phyloP scores from a whole-genome alignment of 2,797 vertebrate species.

The Pseudomugil gertrudae region DNA sequence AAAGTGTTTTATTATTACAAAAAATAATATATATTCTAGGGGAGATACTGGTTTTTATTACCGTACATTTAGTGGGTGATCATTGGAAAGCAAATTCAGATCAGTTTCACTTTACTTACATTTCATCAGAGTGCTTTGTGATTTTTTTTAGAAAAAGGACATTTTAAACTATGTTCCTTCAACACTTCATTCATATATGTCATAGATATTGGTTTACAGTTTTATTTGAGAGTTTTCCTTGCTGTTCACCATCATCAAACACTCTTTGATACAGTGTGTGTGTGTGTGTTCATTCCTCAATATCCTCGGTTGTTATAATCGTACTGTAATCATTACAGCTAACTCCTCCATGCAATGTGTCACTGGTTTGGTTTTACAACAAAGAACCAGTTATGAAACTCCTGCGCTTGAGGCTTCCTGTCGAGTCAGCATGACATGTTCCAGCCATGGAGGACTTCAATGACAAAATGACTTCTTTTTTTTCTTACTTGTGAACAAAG shows the following conservation, averaged over 20 bases:
- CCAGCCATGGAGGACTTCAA: constrained; percentile 9
- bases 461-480: constrained; percentile 10
- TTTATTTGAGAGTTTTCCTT: constrained; percentile 42
- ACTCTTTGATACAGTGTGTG: constrained; percentile 16
- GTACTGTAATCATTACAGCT: constrained; percentile 34
- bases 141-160: constrained; percentile 43
- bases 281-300: constrained; percentile 13
- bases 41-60: constrained; percentile 32
- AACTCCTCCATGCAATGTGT: constrained; percentile 11
- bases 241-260: constrained; percentile 34
- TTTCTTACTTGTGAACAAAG: constrained; percentile 7
- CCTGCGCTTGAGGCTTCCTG: constrained; percentile 6
- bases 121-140: constrained; percentile 78
- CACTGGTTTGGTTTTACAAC: constrained; percentile 9
- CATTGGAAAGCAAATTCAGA: constrained; percentile 45
- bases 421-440: constrained; percentile 17
- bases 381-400: constrained; percentile 28
- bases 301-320: constrained; percentile 39
- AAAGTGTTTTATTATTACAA: constrained; percentile 46
- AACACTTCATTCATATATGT: constrained; percentile 59
- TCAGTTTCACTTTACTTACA: constrained; percentile 58
- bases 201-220: constrained; percentile 26
- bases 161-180: constrained; percentile 38
- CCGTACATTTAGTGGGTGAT: constrained; percentile 32
- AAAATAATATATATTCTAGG: constrained; percentile 61